phyloP scores from a whole-genome alignment of 2,888 invertebrate genomes.

The Meteorus colon region DNA sequence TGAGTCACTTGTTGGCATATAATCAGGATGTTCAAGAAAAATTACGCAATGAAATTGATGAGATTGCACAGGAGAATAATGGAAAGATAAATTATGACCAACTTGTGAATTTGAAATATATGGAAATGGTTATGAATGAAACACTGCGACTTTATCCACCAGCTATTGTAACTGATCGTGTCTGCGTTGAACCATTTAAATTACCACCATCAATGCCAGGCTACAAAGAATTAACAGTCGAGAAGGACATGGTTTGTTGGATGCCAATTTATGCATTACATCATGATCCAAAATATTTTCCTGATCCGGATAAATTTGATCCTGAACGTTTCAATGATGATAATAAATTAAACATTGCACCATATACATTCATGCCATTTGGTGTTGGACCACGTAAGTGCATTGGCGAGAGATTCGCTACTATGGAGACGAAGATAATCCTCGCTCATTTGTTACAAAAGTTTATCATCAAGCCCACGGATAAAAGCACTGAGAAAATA shows the following conservation, averaged over 20 bases:
- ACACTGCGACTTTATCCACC: constrained; percentile 75
- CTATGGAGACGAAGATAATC: constrained; percentile 50
- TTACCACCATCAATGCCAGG: constrained; percentile 62
- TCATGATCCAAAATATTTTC: constrained; percentile 56
- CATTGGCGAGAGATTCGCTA: constrained; percentile 49
- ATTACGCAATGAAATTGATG: constrained; percentile 64
- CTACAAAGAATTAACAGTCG: constrained; percentile 38
- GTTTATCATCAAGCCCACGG: constrained; percentile 58
- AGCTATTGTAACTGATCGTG: constrained; percentile 73
- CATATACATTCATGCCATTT: constrained; percentile 61
- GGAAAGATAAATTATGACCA: constrained; percentile 52
- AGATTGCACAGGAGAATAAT: constrained; percentile 33
- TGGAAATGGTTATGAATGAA: constrained; percentile 69
- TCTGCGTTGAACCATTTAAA: constrained; percentile 74
- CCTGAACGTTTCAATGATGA: constrained; percentile 53
- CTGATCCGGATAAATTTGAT: constrained; percentile 52
- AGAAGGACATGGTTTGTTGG: constrained; percentile 44
- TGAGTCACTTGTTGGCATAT: constrained; percentile 56
- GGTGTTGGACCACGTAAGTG: constrained; percentile 58
- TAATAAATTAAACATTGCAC: constrained; percentile 48
- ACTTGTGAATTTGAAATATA: constrained; percentile 54
- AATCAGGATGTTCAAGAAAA: constrained; percentile 72
- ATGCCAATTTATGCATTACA: constrained; percentile 56
- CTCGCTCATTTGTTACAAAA: constrained; percentile 42
- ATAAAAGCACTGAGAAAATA: constrained; percentile 71